Base-by-base conservation (phyloP, 2,888 invertebrate genomes). In the Epinotia brunnichana region DNA sequence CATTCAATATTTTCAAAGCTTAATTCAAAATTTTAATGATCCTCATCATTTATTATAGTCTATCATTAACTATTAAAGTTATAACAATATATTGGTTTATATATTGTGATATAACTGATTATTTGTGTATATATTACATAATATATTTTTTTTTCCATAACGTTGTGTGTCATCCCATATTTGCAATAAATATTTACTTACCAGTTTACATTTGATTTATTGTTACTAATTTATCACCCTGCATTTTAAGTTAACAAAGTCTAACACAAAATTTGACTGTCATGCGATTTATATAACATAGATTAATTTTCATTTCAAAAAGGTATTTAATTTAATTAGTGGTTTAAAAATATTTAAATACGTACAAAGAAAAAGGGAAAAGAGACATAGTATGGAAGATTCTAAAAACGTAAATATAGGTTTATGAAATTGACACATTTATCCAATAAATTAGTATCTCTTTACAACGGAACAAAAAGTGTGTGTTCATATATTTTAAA, bases 1-100 rank as follows among this genome's bases (percentile, higher is more conserved):
- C 13, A n/a, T 62, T 41, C n/a, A 39, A 39, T 70, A 70, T 70
- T 64, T 70, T 57, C n/a, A 59, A 64, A 70, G 57, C 41, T 53
- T 69, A 19, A 19, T n/a, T 44, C 62, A 64, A 57, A 57, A 70
- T 57, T 70, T 70, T 70, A 39, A 39, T 64, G 70, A 70, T 57
- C 70, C 63, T 51, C 44, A 15, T 44, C 19, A 11, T 63, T n/a
- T n/a, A 48, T 3, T 15, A 5, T 7, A 35, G 15, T 17, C 39
- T 63, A 70, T 44, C 35, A 70, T n/a, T 56, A 48, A 62, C 10
- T 24, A 48, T 29, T 29, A 62, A 62, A 56, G 3, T 5, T 41
- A 60, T 53, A 41, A 29, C 13, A 24, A 11, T 24, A 56, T 44
- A 44, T 24, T 41, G 9, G 7, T 21, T 57, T 44, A 48, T 35